Percentiles rank a stretch among this genome's conserved stretches.
Conservation (phyloP, 1,140 invertebrate species). For the Latrodectus geometricus region DNA sequence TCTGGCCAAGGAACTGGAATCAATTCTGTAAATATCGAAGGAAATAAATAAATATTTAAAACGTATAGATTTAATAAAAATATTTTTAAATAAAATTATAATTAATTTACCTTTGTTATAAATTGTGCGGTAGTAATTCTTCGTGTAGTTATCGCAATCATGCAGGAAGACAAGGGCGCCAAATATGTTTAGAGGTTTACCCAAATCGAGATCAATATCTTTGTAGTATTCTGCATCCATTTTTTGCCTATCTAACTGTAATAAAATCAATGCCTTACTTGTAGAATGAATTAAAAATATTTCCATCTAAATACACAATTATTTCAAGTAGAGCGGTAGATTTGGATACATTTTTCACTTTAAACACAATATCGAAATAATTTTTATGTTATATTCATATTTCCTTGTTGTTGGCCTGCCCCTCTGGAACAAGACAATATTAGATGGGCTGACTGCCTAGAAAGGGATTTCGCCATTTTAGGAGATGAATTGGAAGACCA, state of each 20-base stretch:
- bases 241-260: slow-evolving; percentile 8
- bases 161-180: slow-evolving; percentile 1
- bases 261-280: not conserved
- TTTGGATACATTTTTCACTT: too few species aligned
- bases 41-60: not conserved
- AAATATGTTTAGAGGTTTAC: slow-evolving; percentile 18
- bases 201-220: slow-evolving; percentile 28
- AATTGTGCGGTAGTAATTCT: slow-evolving; percentile 20
- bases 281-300: too few species aligned
- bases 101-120: slow-evolving; percentile 27
- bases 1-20: slow-evolving; percentile 11
- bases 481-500: too few species aligned
- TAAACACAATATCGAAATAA: too few species aligned
- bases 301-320: too few species aligned
- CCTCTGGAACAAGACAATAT: too few species aligned
- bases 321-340: too few species aligned
- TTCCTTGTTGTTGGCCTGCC: too few species aligned
- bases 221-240: slow-evolving; percentile 20
- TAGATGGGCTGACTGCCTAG: too few species aligned
- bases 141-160: slow-evolving; percentile 50
- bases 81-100: not conserved
- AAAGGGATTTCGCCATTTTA: too few species aligned
- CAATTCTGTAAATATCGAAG: not conserved
- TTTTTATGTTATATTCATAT: too few species aligned
- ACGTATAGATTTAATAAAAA: not conserved